These are phyloP conservation scores for Hyposmocoma kahamanoa DNA, from an alignment of 1,140 invertebrate genomes.

Conservation along the genomic window DNA sequence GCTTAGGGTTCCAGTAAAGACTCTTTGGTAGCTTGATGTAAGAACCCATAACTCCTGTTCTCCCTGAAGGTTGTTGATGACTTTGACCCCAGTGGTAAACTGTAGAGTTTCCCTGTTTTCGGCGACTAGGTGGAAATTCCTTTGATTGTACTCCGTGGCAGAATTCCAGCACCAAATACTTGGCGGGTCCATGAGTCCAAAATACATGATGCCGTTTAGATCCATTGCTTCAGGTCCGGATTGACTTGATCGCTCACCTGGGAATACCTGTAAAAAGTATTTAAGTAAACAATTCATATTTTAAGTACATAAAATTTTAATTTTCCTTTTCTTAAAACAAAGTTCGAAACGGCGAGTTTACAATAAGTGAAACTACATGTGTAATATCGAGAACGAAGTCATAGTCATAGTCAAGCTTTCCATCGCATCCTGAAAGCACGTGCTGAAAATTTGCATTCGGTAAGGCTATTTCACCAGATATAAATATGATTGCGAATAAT, in stretches of 20 bases:
- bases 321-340: too few relatives aligned
- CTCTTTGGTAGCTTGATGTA: slow-evolving; percentile 80
- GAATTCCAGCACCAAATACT: slow-evolving; percentile 77
- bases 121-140: slow-evolving; percentile 70
- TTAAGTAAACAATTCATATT: too few relatives aligned
- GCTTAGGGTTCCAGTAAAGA: slow-evolving; percentile 75
- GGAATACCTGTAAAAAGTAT: slow-evolving; percentile 67
- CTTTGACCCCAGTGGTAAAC: slow-evolving; percentile 82
- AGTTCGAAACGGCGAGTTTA: too few relatives aligned
- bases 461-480: too few relatives aligned
- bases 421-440: too few relatives aligned
- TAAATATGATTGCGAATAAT: too few relatives aligned
- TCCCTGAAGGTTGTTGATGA: slow-evolving; percentile 74
- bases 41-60: slow-evolving; percentile 81
- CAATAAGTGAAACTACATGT: too few relatives aligned
- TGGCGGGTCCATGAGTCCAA: slow-evolving; percentile 73
- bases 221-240: slow-evolving; percentile 75
- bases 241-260: slow-evolving; percentile 67
- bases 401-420: too few relatives aligned
- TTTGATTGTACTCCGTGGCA: slow-evolving; percentile 58
- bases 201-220: slow-evolving; percentile 73
- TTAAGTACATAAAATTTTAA: too few relatives aligned
- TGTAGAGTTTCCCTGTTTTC: slow-evolving; percentile 74
- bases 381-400: too few relatives aligned
- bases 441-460: too few relatives aligned